A percentile compares a stretch with the other conserved stretches of the same genome.
Conservation (phyloP, 2,113 vertebrate species). For the Lichenostomus cassidix region DNA sequence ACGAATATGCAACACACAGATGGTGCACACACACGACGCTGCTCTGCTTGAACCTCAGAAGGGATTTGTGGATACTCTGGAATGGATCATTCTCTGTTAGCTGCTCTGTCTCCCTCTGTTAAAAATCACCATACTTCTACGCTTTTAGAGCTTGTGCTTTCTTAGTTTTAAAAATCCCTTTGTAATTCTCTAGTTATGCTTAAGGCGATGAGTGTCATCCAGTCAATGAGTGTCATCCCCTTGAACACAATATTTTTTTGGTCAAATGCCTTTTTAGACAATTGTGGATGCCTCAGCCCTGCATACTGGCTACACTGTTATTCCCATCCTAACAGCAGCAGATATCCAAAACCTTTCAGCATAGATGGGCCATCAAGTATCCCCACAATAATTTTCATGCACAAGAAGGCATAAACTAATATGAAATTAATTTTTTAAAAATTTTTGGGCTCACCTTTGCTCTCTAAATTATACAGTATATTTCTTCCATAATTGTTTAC, state of each 20-base stretch:
- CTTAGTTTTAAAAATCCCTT: background rate
- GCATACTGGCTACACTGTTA: background rate
- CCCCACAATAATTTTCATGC: background rate
- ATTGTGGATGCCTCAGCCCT: background rate
- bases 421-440: background rate
- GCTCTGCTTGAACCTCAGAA: background rate
- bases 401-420: background rate
- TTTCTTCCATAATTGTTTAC: background rate
- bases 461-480: background rate
- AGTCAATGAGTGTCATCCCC: too few species aligned
- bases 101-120: background rate
- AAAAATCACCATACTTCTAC: background rate
- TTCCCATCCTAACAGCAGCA: background rate
- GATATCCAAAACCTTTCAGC: background rate
- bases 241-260: background rate
- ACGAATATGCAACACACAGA: background rate
- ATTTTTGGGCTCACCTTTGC: background rate
- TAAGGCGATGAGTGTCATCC: background rate
- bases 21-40: fast-evolving
- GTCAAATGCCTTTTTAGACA: background rate
- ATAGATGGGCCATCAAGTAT: background rate
- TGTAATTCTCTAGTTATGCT: background rate
- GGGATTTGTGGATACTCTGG: background rate
- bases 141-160: background rate
- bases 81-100: background rate